These are phyloP conservation scores for Parambassis ranga DNA, from an alignment of 2,797 vertebrate species.

Conservation along the genomic window DNA sequence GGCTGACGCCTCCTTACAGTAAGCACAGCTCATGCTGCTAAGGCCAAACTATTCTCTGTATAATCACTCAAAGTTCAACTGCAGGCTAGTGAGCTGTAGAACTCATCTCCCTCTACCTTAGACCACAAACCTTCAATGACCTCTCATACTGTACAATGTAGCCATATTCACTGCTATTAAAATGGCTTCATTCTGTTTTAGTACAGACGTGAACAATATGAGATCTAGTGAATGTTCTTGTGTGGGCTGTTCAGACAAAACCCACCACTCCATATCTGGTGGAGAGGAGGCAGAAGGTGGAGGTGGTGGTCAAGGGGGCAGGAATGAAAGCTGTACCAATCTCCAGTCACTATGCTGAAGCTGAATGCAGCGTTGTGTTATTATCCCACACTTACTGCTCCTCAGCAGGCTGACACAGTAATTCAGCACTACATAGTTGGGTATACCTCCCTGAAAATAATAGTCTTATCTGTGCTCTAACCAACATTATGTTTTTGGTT, in stretches of 20 bases:
- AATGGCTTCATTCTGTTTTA: conserved; percentile 31
- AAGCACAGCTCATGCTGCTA: no score
- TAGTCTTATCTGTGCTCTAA: neutral
- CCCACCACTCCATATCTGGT: conserved; percentile 44
- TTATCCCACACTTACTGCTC: conserved; percentile 4
- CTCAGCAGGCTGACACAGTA: neutral
- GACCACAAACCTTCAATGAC: no score
- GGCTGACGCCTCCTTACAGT: no score
- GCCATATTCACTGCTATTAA: no score
- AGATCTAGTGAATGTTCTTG: conserved; percentile 38
- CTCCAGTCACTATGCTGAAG: neutral
- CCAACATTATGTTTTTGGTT: no score
- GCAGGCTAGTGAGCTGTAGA: no score
- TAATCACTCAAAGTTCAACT: no score
- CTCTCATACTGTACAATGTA: no score
- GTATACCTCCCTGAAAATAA: neutral
- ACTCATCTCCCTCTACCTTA: no score
- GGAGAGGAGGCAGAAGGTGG: conserved; percentile 29
- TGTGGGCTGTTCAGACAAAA: conserved; percentile 27
- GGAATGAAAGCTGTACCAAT: conserved; percentile 24
- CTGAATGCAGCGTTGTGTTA: conserved; percentile 10
- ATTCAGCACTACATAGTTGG: neutral
- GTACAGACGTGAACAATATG: conserved; percentile 28
- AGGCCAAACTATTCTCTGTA: no score
- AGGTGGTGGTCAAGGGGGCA: conserved; percentile 33